Conservation (phyloP, 1,140 invertebrate genomes). For the Druon quercuslanigerum region DNA sequence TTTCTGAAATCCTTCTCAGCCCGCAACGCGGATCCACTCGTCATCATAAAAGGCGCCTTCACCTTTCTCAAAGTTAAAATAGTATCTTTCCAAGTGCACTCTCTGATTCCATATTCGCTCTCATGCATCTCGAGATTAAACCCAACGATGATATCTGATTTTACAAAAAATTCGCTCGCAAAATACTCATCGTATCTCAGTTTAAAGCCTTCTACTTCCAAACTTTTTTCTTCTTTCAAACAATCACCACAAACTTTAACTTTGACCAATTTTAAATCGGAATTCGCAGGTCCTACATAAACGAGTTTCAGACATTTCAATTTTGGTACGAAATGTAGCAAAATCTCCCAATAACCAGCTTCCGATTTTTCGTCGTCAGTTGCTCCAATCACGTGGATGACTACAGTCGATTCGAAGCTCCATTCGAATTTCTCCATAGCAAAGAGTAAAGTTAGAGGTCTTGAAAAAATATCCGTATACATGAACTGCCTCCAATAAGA, state of each 20-base stretch:
- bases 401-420: not conserved
- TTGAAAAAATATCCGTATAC: too few species aligned
- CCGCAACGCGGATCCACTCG: not conserved
- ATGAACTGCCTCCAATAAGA: too few species aligned
- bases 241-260: not conserved
- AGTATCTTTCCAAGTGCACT: not conserved
- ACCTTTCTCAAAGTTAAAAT: not conserved
- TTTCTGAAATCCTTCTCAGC: too few species aligned
- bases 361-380: not conserved
- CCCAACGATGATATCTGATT: not conserved
- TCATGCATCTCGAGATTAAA: not conserved
- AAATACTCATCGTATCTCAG: not conserved
- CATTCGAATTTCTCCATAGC: too few species aligned
- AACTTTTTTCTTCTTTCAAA: not conserved
- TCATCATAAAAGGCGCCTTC: not conserved
- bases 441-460: too few species aligned
- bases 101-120: not conserved
- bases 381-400: constrained; percentile 5
- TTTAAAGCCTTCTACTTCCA: not conserved
- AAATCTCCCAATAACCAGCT: not conserved
- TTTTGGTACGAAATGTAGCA: not conserved
- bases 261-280: not conserved
- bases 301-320: not conserved
- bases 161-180: not conserved
- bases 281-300: not conserved